Conservation (phyloP, 2,888 invertebrate genomes). For the Drosophila macrospina region DNA sequence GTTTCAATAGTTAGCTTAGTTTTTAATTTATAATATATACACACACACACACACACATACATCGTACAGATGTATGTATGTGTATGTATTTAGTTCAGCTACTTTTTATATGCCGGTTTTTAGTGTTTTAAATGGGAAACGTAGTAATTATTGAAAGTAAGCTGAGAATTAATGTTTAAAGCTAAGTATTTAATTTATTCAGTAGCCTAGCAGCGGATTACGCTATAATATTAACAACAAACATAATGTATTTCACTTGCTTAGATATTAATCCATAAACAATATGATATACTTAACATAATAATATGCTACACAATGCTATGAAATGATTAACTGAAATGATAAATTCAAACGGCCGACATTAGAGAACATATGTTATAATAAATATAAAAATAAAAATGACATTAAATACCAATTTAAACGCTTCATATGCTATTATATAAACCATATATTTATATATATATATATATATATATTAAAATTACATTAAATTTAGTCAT, state of each 20-base stretch:
- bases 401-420: conserved; percentile 72
- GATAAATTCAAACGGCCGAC: conserved; percentile 49
- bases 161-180: conserved; percentile 47
- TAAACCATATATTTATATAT: conserved; percentile 45
- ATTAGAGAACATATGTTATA: conserved; percentile 59
- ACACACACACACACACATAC: not conserved
- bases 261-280: conserved; percentile 59
- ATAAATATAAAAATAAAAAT: conserved; percentile 45
- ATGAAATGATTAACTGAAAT: conserved; percentile 27
- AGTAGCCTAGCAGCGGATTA: conserved; percentile 65
- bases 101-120: conserved; percentile 60
- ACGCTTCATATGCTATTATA: conserved; percentile 77
- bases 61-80: conserved; percentile 12
- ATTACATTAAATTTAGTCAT: conserved; percentile 73
- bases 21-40: conserved; percentile 11
- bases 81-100: conserved; percentile 30
- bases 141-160: conserved; percentile 45
- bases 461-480: conserved; percentile 38
- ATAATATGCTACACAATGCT: conserved; percentile 49
- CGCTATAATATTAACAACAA: conserved; percentile 56
- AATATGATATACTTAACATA: conserved; percentile 46
- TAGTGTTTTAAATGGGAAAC: conserved; percentile 60
- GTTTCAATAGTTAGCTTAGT: conserved; percentile 53
- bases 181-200: conserved; percentile 75
- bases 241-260: conserved; percentile 66